Conservation (phyloP, 2,888 invertebrate genomes). For the Pseudococcus jackbeardsleyi region DNA sequence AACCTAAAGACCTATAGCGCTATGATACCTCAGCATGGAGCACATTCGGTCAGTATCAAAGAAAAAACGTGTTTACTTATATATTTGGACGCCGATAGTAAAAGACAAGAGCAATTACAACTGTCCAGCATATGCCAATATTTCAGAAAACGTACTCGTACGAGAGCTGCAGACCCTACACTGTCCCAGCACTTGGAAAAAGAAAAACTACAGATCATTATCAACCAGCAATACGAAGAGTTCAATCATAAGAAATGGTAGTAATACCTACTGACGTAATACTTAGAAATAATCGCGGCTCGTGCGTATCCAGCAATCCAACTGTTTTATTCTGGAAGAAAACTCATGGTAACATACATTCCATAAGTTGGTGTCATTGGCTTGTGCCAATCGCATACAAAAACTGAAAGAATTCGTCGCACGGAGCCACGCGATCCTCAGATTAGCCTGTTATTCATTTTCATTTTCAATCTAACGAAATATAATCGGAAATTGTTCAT, state of each 20-base stretch:
- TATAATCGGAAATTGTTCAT: constrained; percentile 58
- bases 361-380: constrained; percentile 54
- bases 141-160: constrained; percentile 12
- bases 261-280: constrained; percentile 57
- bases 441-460: constrained; percentile 57
- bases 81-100: constrained; percentile 20
- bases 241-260: constrained; percentile 50
- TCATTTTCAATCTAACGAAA: constrained; percentile 52
- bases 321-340: constrained; percentile 49
- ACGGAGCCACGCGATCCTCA: constrained; percentile 57
- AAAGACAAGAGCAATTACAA: constrained; percentile 48
- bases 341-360: constrained; percentile 60
- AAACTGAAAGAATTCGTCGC: constrained; percentile 53
- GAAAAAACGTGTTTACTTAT: constrained; percentile 50
- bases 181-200: constrained; percentile 28
- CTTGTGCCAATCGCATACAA: constrained; percentile 56
- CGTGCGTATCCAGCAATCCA: constrained; percentile 56
- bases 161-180: background rate
- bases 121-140: constrained; percentile 40
- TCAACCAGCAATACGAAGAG: constrained; percentile 28
- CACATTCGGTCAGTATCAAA: constrained; percentile 26
- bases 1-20: background rate
- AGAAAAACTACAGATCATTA: constrained; percentile 36
- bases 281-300: constrained; percentile 51
- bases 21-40: background rate